Evolutionary conservation across 2,113 vertebrate genomes (phyloP).

Genomic region (Daphoenositta chrysoptera): DNA sequence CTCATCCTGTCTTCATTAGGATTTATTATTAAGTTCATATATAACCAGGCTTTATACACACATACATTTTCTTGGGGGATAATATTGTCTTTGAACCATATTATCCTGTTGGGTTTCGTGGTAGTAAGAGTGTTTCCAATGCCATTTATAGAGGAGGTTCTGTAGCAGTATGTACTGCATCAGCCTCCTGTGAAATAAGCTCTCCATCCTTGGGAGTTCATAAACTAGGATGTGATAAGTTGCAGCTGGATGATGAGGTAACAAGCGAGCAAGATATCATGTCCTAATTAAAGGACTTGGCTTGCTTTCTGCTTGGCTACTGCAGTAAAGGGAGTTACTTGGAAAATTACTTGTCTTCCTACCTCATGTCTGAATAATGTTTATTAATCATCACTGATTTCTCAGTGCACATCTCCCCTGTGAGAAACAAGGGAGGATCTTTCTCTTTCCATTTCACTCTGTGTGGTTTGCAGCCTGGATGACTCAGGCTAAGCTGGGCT

Average conservation of each 20-base stretch:
- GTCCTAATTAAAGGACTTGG: conserved; percentile 30
- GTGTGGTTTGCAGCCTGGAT: background rate
- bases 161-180: background rate
- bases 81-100: background rate
- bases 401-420: background rate
- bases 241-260: conserved; percentile 52
- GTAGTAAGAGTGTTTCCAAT: background rate
- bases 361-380: conserved; percentile 41
- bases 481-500: background rate
- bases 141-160: background rate
- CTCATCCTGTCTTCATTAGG: background rate
- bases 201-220: background rate
- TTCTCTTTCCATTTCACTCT: background rate
- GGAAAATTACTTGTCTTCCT: conserved; percentile 24
- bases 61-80: background rate
- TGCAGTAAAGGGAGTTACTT: conserved; percentile 40
- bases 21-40: background rate
- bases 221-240: background rate
- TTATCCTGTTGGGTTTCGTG: background rate
- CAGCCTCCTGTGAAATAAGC: background rate
- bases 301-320: conserved; percentile 32
- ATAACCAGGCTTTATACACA: background rate
- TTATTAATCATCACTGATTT: conserved; percentile 20
- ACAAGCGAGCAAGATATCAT: background rate
- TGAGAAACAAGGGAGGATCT: background rate